phyloP scores from a whole-genome alignment of 1,140 invertebrate genomes.

The Ceratosolen fusciceps region DNA sequence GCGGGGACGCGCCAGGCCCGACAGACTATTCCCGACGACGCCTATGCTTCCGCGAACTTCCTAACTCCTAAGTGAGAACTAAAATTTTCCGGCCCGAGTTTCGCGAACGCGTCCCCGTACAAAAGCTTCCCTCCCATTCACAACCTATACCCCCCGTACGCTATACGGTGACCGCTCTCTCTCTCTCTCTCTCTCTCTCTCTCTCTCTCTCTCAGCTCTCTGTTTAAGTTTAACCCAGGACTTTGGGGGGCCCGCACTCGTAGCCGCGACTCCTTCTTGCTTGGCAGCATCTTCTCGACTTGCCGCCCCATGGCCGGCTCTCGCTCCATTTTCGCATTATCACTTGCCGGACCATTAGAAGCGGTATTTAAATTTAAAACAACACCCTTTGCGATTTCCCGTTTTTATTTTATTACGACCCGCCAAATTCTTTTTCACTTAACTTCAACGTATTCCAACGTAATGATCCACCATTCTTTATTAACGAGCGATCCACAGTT shows the following conservation, averaged over 20 bases:
- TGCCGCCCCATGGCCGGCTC: not conserved
- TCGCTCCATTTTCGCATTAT: not conserved
- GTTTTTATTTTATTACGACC: not conserved
- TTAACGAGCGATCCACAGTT: too few relatives aligned
- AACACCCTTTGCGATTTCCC: not conserved
- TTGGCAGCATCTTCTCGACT: not conserved
- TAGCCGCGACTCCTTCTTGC: too few relatives aligned
- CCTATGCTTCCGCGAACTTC: conserved; percentile 8
- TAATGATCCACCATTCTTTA: too few relatives aligned
- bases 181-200: not conserved
- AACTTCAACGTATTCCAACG: not conserved
- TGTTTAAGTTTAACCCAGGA: too few relatives aligned
- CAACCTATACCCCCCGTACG: not conserved
- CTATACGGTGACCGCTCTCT: too few relatives aligned
- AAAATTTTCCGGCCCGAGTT: conserved; percentile 20
- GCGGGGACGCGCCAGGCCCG: not conserved
- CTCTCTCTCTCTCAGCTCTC: not conserved
- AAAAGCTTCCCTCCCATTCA: conserved; percentile 27
- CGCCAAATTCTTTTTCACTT: not conserved
- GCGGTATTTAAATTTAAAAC: conserved; percentile 6
- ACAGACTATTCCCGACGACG: not conserved
- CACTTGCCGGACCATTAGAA: not conserved
- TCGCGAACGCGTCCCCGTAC: not conserved
- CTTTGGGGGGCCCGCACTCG: too few relatives aligned
- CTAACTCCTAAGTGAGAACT: conserved; percentile 24